These are phyloP conservation scores for Rissa tridactyla DNA, from an alignment of 2,113 vertebrate genomes.

Conservation along the genomic window DNA sequence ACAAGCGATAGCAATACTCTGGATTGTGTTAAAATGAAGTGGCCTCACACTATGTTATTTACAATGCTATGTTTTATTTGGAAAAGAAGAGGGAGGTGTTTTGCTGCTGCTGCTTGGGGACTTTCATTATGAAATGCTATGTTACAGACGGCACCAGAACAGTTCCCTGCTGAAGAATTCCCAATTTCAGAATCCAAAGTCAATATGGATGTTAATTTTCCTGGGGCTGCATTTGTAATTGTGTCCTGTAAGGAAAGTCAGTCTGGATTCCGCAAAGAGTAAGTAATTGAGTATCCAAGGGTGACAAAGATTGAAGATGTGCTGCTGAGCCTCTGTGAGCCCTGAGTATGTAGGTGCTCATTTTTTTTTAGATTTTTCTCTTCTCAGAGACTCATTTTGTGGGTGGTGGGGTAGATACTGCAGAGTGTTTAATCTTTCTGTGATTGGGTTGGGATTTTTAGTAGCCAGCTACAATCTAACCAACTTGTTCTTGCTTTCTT, in stretches of 20 bases:
- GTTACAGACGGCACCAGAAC: conserved; percentile 90
- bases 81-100: not conserved
- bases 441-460: not conserved
- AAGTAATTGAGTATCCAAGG: conserved; percentile 42
- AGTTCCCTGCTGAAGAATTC: conserved; percentile 95
- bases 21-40: not conserved
- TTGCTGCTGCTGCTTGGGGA: not conserved
- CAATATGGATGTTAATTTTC: conserved; percentile 97
- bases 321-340: not conserved
- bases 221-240: conserved; percentile 92
- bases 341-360: not conserved
- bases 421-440: not conserved
- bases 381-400: not conserved
- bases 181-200: conserved; percentile 94
- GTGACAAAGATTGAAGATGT: not conserved
- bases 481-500: not conserved
- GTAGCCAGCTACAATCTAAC: not conserved
- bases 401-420: not conserved
- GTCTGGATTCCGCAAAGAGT: conserved; percentile 96
- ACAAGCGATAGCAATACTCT: not conserved
- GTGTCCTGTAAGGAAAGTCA: conserved; percentile 97
- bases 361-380: not conserved
- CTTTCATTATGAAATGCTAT: not conserved
- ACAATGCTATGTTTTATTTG: not conserved
- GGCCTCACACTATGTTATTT: not conserved